Base-by-base conservation (phyloP, 2,797 vertebrate species). In the Trachurus trachurus region DNA sequence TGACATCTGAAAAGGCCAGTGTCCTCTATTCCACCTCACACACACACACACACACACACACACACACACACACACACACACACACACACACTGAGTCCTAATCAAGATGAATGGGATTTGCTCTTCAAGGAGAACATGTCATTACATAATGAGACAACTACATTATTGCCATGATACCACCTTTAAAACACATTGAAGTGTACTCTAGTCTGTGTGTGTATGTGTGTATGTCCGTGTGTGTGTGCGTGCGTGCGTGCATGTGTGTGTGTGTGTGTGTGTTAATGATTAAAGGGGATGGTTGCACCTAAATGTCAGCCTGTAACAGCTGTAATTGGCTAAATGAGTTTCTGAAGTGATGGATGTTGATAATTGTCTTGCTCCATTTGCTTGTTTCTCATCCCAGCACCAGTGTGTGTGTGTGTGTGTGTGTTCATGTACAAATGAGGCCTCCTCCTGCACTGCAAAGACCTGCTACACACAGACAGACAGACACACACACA, bases 271-370 rank as follows among this genome's bases (percentile, higher is more conserved):
- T 47, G 31, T 57, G 29, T 22, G 29, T 60, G 44, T 61, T 21
- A 50, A 75, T 85, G 81, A 91, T 90, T 84, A 86, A 83, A 88
- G 42, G 50, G 63, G 45, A 76, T 71, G 44, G 50, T 52, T 76
- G 74, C 66, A 44, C 75, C 83, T 67, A 87, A 86, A 92, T 88
- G 87, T 88, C 88, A 91, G 73, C 60, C 60, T 62, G 66, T 81
- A 83, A 85, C 68, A 26, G 75, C 70, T 76, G 84, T 93, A 92
- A 95, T 89, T 91, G 85, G 76, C 80, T 80, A 87, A 93, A 94
- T 90, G 79, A 90, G 81, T 87, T 91, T 91, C 79, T 87, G 76
- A 79, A 81, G 74, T 92, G 91, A 94, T 93, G 88, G 92, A 94
- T 92, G 88, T 83, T 87, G 84, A 91, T 90, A 88, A 92, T 87